Conservation (phyloP, 35 echinoderm and acorn worm genomes). For the Anneissia japonica region DNA sequence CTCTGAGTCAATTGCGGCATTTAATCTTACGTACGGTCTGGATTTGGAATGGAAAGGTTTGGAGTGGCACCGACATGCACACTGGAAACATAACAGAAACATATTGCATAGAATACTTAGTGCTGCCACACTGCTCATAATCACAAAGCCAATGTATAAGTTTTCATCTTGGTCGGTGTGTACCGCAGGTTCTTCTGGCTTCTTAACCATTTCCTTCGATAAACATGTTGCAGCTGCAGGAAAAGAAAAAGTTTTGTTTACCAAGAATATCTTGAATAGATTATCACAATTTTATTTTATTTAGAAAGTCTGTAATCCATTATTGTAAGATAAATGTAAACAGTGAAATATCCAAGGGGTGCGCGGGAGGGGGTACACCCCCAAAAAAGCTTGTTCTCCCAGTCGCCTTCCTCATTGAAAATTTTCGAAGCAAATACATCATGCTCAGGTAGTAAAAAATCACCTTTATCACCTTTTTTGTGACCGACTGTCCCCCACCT, state of each 20-base stretch:
- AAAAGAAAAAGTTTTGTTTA: background rate
- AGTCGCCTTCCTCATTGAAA: too few relatives aligned
- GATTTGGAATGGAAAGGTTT: background rate
- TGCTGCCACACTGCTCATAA: constrained; percentile 16
- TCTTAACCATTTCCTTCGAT: constrained; percentile 34
- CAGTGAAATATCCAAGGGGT: too few relatives aligned
- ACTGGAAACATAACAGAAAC: constrained; percentile 59
- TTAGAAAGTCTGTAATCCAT: too few relatives aligned
- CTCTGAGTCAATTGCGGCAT: background rate
- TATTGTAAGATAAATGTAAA: too few relatives aligned
- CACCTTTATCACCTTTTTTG: too few relatives aligned
- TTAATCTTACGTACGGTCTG: background rate
- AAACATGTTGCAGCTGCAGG: constrained; percentile 69
- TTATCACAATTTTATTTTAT: too few relatives aligned
- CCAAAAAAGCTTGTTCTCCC: too few relatives aligned
- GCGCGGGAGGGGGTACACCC: too few relatives aligned
- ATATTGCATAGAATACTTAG: constrained; percentile 74
- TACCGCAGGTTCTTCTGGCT: constrained; percentile 7
- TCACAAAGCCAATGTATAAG: constrained; percentile 30
- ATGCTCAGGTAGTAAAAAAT: too few relatives aligned
- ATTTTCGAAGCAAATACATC: too few relatives aligned
- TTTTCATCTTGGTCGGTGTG: constrained; percentile 41
- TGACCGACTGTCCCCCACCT: too few relatives aligned
- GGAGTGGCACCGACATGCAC: constrained; percentile 38
- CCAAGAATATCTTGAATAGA: background rate